Base-by-base conservation (phyloP, 2,888 invertebrate genomes). In the Ophion obscuratus region DNA sequence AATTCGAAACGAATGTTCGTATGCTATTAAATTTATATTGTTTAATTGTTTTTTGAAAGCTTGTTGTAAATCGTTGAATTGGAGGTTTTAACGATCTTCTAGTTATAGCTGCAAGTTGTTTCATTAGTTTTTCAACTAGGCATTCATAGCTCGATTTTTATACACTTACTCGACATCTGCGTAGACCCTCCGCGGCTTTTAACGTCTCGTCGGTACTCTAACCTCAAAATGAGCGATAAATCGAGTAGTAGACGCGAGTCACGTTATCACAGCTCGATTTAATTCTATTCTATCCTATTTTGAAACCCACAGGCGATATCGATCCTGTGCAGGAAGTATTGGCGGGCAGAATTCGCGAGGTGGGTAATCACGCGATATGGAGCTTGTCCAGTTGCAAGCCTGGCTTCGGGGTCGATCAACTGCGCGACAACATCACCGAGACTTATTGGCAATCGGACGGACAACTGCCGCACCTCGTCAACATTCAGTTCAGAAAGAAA, bases 371-470 rank as follows among this genome's bases (percentile, higher is more conserved):
- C 94, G 99, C 99, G 1, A 98, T 99, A 90, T 99, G 99, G 99
- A 98, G 99, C 91, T 95, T 99, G 80, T 99, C 99, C 0, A 99
- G 99, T 3, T 99, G 99, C 93, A 99, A 99, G 95, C 98, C 99
- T 93, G 99, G 99, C 67, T 99, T 99, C 95, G 99, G 99, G 3
- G 99, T 99, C 5, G 98, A 99, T 92, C 99, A 99, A 92, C 94
- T 99, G 64, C 95, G 99, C 88, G 99, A 99, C 94, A 98, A 99
- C 92, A 97, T 98, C 87, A 97, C 98, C 94, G 99, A 99, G 89
- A 99, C 99, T 3, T 99, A 99, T 94, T 99, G 99, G 99, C 99
- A 99, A 94, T 99, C 99, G 0, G 99, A 99, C 94, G 99, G 99
- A 0, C 99, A 99, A 89, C 95, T 99, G 87, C 99, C 99, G 3